Conservation (phyloP, 2,888 invertebrate species). For the Caradrina clavipalpis region DNA sequence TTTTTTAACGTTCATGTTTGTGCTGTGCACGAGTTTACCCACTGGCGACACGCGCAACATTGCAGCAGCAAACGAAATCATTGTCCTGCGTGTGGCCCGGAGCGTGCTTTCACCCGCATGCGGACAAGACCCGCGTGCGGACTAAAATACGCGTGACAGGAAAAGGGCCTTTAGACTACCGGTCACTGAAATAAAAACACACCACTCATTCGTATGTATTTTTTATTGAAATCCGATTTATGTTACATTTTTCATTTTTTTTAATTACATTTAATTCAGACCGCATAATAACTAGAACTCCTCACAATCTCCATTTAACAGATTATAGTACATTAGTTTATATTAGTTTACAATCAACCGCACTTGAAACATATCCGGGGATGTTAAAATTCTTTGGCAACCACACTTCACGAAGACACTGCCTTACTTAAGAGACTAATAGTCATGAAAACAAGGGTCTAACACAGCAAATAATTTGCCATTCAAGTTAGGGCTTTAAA, state of each 20-base stretch:
- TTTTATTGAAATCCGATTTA: conserved; percentile 89
- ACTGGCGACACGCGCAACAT: too few species aligned
- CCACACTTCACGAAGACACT: conserved; percentile 43
- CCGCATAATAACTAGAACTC: conserved; percentile 71
- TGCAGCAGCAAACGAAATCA: too few species aligned
- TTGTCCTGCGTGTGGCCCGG: too few species aligned
- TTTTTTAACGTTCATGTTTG: too few species aligned
- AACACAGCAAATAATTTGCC: too few species aligned
- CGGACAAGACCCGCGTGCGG: too few species aligned
- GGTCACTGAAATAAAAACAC: not conserved
- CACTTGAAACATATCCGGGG: conserved; percentile 59
- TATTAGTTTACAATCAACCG: conserved; percentile 66
- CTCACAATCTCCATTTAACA: conserved; percentile 63
- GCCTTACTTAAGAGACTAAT: conserved; percentile 22
- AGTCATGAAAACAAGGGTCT: too few species aligned
- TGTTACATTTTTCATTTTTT: conserved; percentile 81
- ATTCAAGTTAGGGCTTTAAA: too few species aligned
- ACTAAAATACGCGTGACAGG: too few species aligned
- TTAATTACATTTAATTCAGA: conserved; percentile 82
- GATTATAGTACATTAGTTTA: conserved; percentile 64
- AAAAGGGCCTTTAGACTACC: too few species aligned
- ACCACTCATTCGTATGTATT: conserved; percentile 72
- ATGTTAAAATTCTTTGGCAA: conserved; percentile 35
- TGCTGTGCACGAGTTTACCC: too few species aligned
- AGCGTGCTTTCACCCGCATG: too few species aligned